Percentiles rank a stretch among this genome's conserved stretches.
These are phyloP conservation scores for Dendrocincla fuliginosa DNA, from an alignment of 2,797 vertebrate species.

Conservation along the genomic window DNA sequence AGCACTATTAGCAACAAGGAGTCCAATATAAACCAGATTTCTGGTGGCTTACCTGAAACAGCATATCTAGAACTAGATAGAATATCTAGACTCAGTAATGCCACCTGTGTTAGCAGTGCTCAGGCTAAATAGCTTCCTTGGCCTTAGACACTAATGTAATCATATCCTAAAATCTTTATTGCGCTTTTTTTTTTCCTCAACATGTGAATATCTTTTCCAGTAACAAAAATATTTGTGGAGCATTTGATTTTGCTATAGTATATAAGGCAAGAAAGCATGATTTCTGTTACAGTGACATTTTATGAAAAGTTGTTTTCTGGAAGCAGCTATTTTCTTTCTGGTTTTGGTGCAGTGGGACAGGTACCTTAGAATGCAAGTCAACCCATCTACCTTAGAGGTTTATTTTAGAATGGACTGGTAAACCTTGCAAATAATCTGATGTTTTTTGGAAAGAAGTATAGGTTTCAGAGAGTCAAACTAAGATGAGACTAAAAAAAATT, in stretches of 20 bases:
- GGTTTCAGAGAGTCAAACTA: not conserved
- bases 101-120: fast-evolving
- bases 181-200: not conserved
- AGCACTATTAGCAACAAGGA: not conserved
- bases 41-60: not conserved
- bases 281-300: not conserved
- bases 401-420: not conserved
- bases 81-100: not conserved
- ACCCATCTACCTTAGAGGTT: not conserved
- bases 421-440: not conserved
- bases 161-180: not conserved
- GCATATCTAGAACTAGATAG: too few relatives aligned
- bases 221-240: not conserved
- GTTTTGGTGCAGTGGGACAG: not conserved
- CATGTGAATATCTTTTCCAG: not conserved
- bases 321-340: not conserved
- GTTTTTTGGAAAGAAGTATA: not conserved
- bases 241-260: not conserved
- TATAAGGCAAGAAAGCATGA: not conserved
- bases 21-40: not conserved
- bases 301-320: not conserved
- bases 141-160: not conserved
- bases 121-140: not conserved
- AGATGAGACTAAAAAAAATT: not conserved
- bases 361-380: not conserved